Percentiles rank a stretch among this genome's conserved stretches.
Conservation (phyloP, 2,797 vertebrate species). For the Mormyrus proboscirostris region DNA sequence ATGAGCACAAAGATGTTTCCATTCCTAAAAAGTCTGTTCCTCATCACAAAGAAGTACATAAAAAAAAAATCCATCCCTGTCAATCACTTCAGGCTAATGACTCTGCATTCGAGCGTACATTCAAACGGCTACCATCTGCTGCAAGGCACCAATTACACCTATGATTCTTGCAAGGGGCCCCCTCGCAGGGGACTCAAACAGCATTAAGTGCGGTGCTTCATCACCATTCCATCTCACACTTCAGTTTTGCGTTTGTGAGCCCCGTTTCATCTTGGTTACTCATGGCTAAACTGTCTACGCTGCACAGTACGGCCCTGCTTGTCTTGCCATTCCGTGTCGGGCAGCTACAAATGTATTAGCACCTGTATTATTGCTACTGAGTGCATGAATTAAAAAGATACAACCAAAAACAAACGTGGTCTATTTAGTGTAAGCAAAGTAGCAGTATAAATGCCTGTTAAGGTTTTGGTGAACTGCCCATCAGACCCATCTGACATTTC, state of each 20-base stretch:
- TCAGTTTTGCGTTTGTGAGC: neutral
- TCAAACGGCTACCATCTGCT: neutral
- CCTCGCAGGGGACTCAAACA: neutral
- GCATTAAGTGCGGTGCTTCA: neutral
- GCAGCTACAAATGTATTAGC: neutral
- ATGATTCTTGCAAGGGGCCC: neutral
- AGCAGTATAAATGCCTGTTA: neutral
- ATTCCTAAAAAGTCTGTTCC: neutral
- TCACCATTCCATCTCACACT: neutral
- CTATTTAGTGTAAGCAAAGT: neutral
- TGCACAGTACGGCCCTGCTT: neutral
- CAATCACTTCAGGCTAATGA: constrained; percentile 7
- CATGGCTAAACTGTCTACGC: neutral
- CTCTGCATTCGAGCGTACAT: neutral
- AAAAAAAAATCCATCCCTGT: neutral
- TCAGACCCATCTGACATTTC: neutral
- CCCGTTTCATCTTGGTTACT: neutral
- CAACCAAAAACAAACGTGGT: neutral
- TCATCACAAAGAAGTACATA: neutral
- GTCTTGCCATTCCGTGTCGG: neutral
- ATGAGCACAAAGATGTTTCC: neutral
- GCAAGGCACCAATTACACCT: neutral
- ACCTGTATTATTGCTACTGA: neutral
- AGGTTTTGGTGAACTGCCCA: neutral
- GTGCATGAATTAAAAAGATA: neutral